Base-by-base conservation (phyloP, 2,113 vertebrate genomes). In the Cynopterus brachyotis region DNA sequence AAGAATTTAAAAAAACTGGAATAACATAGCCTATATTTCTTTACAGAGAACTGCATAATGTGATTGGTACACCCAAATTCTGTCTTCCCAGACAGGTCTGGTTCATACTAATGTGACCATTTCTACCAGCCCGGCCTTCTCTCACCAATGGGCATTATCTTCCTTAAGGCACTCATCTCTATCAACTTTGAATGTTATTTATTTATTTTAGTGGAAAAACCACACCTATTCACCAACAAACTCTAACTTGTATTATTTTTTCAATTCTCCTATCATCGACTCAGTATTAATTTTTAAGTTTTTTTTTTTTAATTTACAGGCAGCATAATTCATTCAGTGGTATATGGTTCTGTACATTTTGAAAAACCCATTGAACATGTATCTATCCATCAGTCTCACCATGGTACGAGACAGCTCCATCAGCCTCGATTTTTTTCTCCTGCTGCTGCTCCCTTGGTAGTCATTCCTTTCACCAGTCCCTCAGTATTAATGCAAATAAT, bases 1-100 rank as follows among this genome's bases (percentile, higher is more conserved):
- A 93, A 73, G 12, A 88, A 40, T 37, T 82, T 93, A 45, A 76
- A 60, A 42, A 32, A 53, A 75, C 53, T 30, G 24, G 35, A 75
- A 50, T 28, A n/a, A 11, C 40, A 35, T 53, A 96, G 47, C 30
- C 40, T 90, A 69, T 78, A 94, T 76, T 93, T 95, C 60, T 79
- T 57, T 42, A 75, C 3, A 83, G 42, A 28, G 50, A 81, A 64
- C 78, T 91, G 69, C 16, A 81, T 53, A 73, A 93, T 12, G 32
- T 42, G 92, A 42, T 59, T 62, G 55, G 53, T 32, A n/a, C 4
- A 66, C 45, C 24, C 53, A 78, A 17, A 55, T 20, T 64, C 84
- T 53, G 4, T 60, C 57, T 64, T 75, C 62, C 57, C 5, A 80
- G 30, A 15, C 26, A 67, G 9, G 3, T 73, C 64, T 50, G 62